Base-by-base conservation (phyloP, 2,113 vertebrate genomes). In the Psittacus erithacus region DNA sequence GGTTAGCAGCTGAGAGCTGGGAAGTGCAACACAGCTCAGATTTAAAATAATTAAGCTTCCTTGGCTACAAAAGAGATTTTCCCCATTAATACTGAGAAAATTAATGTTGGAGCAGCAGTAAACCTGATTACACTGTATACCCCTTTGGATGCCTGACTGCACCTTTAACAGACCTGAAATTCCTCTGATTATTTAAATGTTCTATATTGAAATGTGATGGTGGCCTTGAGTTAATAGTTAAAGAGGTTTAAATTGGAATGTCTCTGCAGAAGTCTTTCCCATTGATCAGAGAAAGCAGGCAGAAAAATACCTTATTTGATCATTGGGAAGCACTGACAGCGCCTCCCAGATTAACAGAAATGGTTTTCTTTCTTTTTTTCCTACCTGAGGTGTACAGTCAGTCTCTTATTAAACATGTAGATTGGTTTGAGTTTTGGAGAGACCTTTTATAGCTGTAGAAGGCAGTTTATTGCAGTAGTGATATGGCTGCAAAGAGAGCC, bases 31-130 rank as follows among this genome's bases (percentile, higher is more conserved):
- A 97, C 97, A 95, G 97, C 90, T 96, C 96, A 97, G 90, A 97
- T 98, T 96, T 98, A 97, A 98, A 98, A 97, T 98, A 98, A 98
- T 98, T 96, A 97, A 75, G 84, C 95, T 96, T 97, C 94, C 95
- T 97, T 98, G 96, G 97, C 97, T 92, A 88, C 81, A 88, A 97
- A 97, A 97, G 90, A 93, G 97, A 89, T 98, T 98, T 98, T 98
- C 98, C 97, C 98, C 98, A 98, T 98, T 98, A 98, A 98, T 98
- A 98, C 98, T 60, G 92, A 94, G 97, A 97, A 97, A 98, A 98
- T 98, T 97, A 98, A 98, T 98, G 98, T 98, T 98, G 96, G 97
- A 96, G 97, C 96, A 97, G 93, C 97, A 98, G 98, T 97, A 98
- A 98, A 98, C 95, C 91, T 97, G 96, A 97, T 97, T 98, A 98